Evolutionary conservation across 2,797 vertebrate genomes (phyloP).

Genomic region (Columba guinea): DNA sequence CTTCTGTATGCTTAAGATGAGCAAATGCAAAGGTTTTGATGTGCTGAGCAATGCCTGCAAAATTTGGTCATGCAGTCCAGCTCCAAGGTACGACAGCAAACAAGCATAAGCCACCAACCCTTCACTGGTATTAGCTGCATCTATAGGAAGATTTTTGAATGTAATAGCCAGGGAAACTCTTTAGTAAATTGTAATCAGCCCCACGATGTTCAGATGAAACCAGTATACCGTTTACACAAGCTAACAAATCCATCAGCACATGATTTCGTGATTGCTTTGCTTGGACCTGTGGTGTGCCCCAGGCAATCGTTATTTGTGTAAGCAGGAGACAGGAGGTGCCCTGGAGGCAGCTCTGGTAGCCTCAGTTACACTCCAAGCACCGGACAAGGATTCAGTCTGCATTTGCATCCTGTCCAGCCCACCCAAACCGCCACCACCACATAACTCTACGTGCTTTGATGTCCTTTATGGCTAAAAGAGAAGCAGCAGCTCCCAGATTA

Average conservation of each 20-base stretch:
- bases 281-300: conserved; percentile 45
- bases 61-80: not conserved
- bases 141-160: not conserved
- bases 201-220: not conserved
- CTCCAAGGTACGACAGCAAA: not conserved
- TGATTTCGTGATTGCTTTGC: conserved; percentile 47
- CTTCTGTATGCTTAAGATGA: not conserved
- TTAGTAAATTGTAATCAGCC: conserved; percentile 29
- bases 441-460: not conserved
- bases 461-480: not conserved
- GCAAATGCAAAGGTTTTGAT: not conserved
- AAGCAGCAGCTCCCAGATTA: not conserved
- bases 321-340: conserved; percentile 23
- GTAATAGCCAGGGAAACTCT: not conserved
- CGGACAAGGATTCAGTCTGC: not conserved
- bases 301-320: not conserved
- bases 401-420: not conserved
- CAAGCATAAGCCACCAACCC: not conserved
- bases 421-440: not conserved
- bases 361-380: not conserved
- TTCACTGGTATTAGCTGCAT: not conserved
- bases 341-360: not conserved
- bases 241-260: conserved; percentile 54
- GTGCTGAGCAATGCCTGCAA: not conserved
- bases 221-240: not conserved